Evolutionary conservation across 1,140 invertebrate genomes (phyloP).

Genomic region (Gryllus bimaculatus): DNA sequence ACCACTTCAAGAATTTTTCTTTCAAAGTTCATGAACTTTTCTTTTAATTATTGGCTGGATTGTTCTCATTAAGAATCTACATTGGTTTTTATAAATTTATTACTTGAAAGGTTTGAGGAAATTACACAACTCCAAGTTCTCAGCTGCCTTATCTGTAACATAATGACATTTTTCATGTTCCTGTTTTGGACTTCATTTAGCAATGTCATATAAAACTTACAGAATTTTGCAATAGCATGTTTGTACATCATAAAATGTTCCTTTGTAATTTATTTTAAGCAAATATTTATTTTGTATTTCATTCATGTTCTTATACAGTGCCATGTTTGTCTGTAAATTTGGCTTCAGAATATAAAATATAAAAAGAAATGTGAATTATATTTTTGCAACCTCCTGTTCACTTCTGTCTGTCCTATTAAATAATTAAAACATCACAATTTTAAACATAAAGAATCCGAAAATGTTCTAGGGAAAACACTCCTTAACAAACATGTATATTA

Average conservation of each 20-base stretch:
- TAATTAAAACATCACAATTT: too few species aligned
- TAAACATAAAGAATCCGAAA: too few species aligned
- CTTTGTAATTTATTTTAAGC: neutral
- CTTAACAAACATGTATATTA: too few species aligned
- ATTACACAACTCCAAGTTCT: neutral
- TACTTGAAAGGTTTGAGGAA: neutral
- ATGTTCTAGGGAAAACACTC: too few species aligned
- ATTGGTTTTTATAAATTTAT: neutral
- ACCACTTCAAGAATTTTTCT: neutral
- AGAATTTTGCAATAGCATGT: neutral
- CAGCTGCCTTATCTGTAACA: neutral
- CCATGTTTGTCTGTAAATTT: conserved; percentile 1
- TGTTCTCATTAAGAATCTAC: neutral
- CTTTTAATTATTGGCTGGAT: neutral
- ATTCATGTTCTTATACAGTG: conserved; percentile 5
- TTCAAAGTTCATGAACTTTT: neutral
- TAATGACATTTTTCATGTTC: neutral
- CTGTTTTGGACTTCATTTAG: neutral
- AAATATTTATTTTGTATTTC: conserved; percentile 6
- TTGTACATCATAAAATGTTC: neutral
- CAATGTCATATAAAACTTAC: neutral
- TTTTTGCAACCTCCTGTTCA: too few species aligned
- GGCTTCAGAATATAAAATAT: neutral
- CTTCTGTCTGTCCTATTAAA: too few species aligned
- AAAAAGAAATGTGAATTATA: neutral